Conservation (phyloP, 2,797 vertebrate genomes). For the Sorex maritimensis region DNA sequence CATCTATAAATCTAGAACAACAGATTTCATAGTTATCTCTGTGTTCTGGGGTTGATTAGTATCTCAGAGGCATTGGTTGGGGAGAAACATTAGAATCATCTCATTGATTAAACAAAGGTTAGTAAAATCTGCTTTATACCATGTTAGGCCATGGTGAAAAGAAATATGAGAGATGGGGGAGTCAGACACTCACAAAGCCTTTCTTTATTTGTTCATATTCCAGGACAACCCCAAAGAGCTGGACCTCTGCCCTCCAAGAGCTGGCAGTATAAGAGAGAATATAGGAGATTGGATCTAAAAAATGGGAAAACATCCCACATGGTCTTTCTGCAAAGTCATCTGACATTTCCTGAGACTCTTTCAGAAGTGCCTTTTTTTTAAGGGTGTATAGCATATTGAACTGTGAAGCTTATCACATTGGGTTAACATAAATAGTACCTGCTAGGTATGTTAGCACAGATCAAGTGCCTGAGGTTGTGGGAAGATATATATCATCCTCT, state of each 20-base stretch:
- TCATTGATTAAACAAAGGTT: neutral
- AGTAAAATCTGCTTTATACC: neutral
- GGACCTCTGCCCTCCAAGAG: neutral
- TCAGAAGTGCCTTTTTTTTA: slow-evolving; percentile 15
- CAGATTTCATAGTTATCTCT: slow-evolving; percentile 1
- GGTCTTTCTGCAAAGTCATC: slow-evolving; percentile 1
- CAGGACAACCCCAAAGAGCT: neutral
- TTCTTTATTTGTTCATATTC: neutral
- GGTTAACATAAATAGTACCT: neutral
- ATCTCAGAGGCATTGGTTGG: neutral
- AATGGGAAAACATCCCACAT: neutral
- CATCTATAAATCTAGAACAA: neutral
- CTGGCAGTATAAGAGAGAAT: neutral
- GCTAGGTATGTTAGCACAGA: neutral
- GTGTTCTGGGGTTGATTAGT: neutral
- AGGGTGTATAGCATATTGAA: slow-evolving; percentile 26
- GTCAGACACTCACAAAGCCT: neutral
- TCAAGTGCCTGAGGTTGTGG: neutral
- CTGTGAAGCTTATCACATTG: neutral
- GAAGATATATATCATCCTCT: neutral
- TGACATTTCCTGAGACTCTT: slow-evolving; percentile 13
- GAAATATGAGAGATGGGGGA: neutral
- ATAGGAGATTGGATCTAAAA: neutral
- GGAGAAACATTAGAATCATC: neutral
- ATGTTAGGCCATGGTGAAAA: neutral